Base-by-base conservation (phyloP, 2,113 vertebrate genomes). In the Turdus rufiventris region DNA sequence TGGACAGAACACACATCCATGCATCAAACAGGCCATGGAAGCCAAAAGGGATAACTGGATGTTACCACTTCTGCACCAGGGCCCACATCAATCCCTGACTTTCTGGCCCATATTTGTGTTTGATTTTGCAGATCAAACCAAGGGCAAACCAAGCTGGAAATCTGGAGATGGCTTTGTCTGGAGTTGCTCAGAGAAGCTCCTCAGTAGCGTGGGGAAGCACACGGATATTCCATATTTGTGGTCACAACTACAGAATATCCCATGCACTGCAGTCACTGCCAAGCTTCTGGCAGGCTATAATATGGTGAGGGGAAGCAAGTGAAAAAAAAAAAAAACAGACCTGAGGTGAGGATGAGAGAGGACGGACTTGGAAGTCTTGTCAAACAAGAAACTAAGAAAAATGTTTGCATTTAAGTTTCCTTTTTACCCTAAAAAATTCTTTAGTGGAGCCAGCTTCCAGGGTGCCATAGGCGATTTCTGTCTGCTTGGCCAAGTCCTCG, bases 401-500 rank as follows among this genome's bases (percentile, higher is more conserved):
- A 82, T 2, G 2, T 60, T 43, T 92, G 48, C 54, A 84, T 73
- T 74, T 85, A 95, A 50, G 17, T 84, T 94, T 79, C 81, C 67
- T 73, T 78, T 97, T 96, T 97, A 99, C 99, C 98, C 99, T 98
- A 97, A 99, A 99, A 98, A 99, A 99, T 94, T 99, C 99, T 97
- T 99, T 99, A 65, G 99, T 99, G 67, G 99, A 99, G 81, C 99
- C 99, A 38, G 98, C 99, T 80, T 99, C 99, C 84, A 99, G 97
- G 5, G 99, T 99, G 48, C 99, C 99, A 10, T 99, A 99, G 54
- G 99, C 98, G 5, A 99, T 99, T 97, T 99, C 99, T 0, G 99
- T 99, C 97, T 99, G 99, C 97, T 99, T 99, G 62, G 99, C 99
- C 93, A 99, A 97, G 96, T 99, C 99, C 94, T 99, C 99, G 1